Evolutionary conservation across 2,797 vertebrate genomes (phyloP), one percentile per base, ranked within the genome.

Genomic region (Anisognathus igniventris): DNA sequence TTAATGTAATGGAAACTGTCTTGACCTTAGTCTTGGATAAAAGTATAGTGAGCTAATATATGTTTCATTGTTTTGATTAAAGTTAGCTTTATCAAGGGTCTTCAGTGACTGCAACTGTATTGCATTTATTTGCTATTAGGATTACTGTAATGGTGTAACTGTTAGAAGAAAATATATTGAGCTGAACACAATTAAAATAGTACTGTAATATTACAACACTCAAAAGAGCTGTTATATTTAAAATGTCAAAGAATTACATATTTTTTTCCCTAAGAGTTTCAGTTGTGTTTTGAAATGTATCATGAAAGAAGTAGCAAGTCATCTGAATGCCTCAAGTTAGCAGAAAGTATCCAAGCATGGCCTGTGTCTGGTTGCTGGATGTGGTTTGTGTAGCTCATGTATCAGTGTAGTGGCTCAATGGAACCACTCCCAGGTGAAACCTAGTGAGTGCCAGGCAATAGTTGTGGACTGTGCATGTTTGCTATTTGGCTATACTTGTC

Each of bases 271-370:
- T n/a, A 16, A 47, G 64, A 21, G 27, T 51, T 78, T 61, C 22
- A n/a, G 0, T 60, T 70, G 24, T 27, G 28, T 51, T 54, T 54
- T n/a, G 10, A 17, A 76, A 65, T 54, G 17, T 7, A 7, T 89
- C 11, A 12, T 65, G 24, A 72, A 78, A 39, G 47, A 73, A 60
- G 39, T 28, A 74, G 48, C 13, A 47, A 37, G 42, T 72, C 14
- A 48, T 50, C 9, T 28, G 42, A 53, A 40, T 80, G 25, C 73
- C 39, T 74, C 6, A 10, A 28, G 11, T 64, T 45, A 65, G 10
- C 19, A 51, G 42, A 48, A 86, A 18, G 7, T 40, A 25, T 22
- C 45, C 0, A 0, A 61, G 35, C 50, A 9, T 1, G 2, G 50
- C 31, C 7, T 24, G 5, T 33, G 23, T 27, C 12, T 17, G 22